Percentiles rank a stretch among this genome's conserved stretches.
These are phyloP conservation scores for Megalurothrips usitatus DNA, from an alignment of 2,888 invertebrate species.

Conservation along the genomic window DNA sequence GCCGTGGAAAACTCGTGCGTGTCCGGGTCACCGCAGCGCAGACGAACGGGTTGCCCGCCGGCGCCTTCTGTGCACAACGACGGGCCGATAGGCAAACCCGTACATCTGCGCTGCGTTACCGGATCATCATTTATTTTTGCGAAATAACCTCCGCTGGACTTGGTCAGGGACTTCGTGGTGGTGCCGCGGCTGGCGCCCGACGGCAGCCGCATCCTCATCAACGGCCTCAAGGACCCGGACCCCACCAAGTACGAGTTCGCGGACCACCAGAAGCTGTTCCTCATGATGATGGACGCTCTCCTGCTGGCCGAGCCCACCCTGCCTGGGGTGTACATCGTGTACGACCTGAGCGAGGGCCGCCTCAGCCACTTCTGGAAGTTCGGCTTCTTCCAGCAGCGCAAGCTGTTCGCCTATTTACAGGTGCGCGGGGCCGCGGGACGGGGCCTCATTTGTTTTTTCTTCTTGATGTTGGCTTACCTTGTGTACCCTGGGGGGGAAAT, in stretches of 20 bases:
- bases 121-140: too few relatives aligned
- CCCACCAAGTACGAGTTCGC: not conserved
- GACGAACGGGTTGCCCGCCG: too few relatives aligned
- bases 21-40: too few relatives aligned
- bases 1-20: too few relatives aligned
- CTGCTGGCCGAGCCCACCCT: not conserved
- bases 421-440: not conserved
- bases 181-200: not conserved
- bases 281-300: slow-evolving; percentile 6
- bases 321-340: not conserved
- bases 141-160: too few relatives aligned
- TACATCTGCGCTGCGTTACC: too few relatives aligned
- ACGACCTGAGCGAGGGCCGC: not conserved
- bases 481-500: too few relatives aligned
- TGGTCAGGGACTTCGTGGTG: slow-evolving; percentile 7
- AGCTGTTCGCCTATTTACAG: slow-evolving; percentile 3
- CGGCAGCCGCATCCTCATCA: not conserved
- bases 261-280: slow-evolving; percentile 6
- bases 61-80: too few relatives aligned
- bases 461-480: too few relatives aligned
- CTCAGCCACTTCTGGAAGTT: slow-evolving; percentile 24
- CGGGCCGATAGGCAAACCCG: too few relatives aligned
- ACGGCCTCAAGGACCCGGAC: slow-evolving; percentile 11
- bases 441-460: too few relatives aligned
- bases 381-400: not conserved